Evolutionary conservation across 2,888 invertebrate species (phyloP).

Genomic region (Dicranocentrus wangi): DNA sequence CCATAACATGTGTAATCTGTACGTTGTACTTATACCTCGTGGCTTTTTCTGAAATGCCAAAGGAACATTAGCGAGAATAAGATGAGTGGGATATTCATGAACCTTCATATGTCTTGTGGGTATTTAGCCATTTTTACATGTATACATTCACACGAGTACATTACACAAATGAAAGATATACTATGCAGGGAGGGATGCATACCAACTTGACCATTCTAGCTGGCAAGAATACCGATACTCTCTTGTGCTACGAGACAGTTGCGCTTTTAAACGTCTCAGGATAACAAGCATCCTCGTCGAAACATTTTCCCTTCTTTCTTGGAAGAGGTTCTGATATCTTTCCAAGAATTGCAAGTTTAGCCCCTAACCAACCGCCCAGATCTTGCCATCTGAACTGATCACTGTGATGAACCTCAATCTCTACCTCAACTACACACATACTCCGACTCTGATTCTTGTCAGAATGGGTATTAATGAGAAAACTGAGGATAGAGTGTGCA

Average conservation of each 20-base stretch:
- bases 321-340: constrained; percentile 36
- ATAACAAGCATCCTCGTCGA: constrained; percentile 24
- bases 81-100: constrained; percentile 23
- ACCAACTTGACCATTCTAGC: too few relatives aligned
- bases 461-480: not conserved
- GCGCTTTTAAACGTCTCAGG: not conserved
- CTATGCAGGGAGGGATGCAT: too few relatives aligned
- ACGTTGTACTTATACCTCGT: constrained; percentile 5
- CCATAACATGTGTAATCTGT: constrained; percentile 20
- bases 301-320: constrained; percentile 33
- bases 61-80: constrained; percentile 1
- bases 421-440: not conserved
- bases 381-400: constrained; percentile 1
- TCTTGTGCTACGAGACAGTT: too few relatives aligned
- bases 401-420: constrained; percentile 7
- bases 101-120: not conserved
- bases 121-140: not conserved
- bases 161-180: too few relatives aligned
- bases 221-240: too few relatives aligned
- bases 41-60: constrained; percentile 9
- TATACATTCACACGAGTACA: not conserved
- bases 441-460: not conserved
- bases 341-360: constrained; percentile 54
- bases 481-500: not conserved
- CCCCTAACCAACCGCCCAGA: constrained; percentile 20